A percentile compares a stretch with the other conserved stretches of the same genome.
These are phyloP conservation scores for Chondrilla cf. caribensis DNA, from an alignment of 37 sponge, comb jelly and placozoan species.

Conservation along the genomic window DNA sequence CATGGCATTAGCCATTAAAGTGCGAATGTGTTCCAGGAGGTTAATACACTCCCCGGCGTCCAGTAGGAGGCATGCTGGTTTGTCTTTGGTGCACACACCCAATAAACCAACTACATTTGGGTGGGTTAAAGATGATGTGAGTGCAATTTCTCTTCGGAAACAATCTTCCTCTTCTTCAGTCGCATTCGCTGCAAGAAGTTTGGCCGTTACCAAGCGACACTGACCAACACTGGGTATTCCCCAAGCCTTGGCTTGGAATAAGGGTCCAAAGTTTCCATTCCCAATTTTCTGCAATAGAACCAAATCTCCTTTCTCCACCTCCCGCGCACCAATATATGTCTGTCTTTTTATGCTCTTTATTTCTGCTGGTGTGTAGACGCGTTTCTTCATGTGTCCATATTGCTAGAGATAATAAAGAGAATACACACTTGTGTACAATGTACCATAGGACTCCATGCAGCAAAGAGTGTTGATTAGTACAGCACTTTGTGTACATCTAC, in stretches of 20 bases:
- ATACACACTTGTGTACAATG: too few relatives aligned
- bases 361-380: slow-evolving; percentile 11
- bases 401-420: background rate
- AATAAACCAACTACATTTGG: slow-evolving; percentile 61
- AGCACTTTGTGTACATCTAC: too few relatives aligned
- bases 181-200: slow-evolving; percentile 35
- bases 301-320: slow-evolving; percentile 44
- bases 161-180: background rate
- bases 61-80: slow-evolving; percentile 56
- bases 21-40: slow-evolving; percentile 44
- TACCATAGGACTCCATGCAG: too few relatives aligned
- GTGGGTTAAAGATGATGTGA: slow-evolving; percentile 50
- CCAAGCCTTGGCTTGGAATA: slow-evolving; percentile 61
- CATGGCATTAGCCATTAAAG: slow-evolving; percentile 14
- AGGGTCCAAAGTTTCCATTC: slow-evolving; percentile 60
- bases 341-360: slow-evolving; percentile 5
- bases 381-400: background rate
- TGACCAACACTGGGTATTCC: background rate
- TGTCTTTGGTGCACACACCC: slow-evolving; percentile 50
- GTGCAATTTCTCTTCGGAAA: slow-evolving; percentile 43
- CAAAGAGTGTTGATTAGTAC: too few relatives aligned
- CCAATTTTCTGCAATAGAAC: slow-evolving; percentile 58
- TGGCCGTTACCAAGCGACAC: slow-evolving; percentile 49
- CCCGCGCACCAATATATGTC: slow-evolving; percentile 30
- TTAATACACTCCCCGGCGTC: slow-evolving; percentile 55